These are phyloP conservation scores for Hypena proboscidalis DNA, from an alignment of 2,888 invertebrate species.

Conservation along the genomic window DNA sequence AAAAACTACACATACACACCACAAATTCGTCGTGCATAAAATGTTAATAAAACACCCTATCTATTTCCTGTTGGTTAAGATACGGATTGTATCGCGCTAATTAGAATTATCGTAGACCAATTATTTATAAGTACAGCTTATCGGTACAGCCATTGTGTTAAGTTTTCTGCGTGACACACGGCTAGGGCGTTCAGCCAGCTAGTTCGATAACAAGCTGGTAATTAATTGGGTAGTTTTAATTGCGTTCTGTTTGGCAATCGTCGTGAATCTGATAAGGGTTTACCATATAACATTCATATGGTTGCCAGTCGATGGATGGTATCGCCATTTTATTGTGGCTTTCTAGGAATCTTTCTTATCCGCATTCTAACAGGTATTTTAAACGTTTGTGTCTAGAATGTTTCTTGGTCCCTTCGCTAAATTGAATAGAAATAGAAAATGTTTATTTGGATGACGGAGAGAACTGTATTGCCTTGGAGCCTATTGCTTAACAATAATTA, in stretches of 20 bases:
- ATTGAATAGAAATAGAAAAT: no score
- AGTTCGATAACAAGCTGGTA: conserved; percentile 7
- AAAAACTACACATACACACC: conserved; percentile 3
- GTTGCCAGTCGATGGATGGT: no score
- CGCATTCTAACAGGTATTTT: no score
- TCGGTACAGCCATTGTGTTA: conserved; percentile 71
- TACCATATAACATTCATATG: no score
- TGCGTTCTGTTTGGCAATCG: conserved; percentile 3
- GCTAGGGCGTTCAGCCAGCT: conserved; percentile 22
- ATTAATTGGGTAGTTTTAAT: conserved; percentile 12
- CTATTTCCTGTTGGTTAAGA: conserved; percentile 67
- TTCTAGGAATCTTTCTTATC: no score
- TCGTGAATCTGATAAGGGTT: conserved; percentile 10
- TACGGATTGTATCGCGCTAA: conserved; percentile 78
- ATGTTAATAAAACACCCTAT: conserved; percentile 34
- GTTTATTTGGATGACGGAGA: no score
- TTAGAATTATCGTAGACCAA: conserved; percentile 80
- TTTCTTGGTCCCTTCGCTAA: no score
- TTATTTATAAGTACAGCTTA: conserved; percentile 79
- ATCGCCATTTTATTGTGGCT: no score
- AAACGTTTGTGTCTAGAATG: no score
- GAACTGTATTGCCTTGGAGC: no score
- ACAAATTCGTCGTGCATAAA: conserved; percentile 18
- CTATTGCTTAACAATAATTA: no score
- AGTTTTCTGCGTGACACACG: conserved; percentile 54